phyloP scores from a whole-genome alignment of 2,888 invertebrate genomes.

The Adelognathus sp. region DNA sequence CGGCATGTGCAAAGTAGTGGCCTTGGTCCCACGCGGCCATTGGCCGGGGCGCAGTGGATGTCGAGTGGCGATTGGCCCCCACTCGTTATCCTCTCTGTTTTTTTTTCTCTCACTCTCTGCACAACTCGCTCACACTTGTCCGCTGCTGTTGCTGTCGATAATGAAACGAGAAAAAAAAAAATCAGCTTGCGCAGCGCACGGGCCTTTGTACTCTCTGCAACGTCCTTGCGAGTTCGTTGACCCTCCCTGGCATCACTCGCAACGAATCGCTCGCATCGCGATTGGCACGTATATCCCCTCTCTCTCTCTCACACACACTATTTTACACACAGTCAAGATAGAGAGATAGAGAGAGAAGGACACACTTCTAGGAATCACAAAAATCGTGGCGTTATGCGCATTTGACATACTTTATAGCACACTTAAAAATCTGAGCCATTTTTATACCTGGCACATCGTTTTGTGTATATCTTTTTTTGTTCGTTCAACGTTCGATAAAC shows the following conservation, averaged over 20 bases:
- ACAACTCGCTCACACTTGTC: constrained; percentile 4
- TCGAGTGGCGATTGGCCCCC: constrained; percentile 65
- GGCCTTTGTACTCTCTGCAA: constrained; percentile 66
- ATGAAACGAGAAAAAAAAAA: constrained; percentile 23
- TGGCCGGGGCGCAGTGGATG: constrained; percentile 75
- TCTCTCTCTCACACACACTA: no score
- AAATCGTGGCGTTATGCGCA: constrained; percentile 51
- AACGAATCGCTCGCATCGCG: constrained; percentile 63
- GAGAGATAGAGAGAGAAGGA: no score
- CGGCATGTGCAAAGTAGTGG: constrained; percentile 72
- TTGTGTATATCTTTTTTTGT: no score
- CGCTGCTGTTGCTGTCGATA: constrained; percentile 23
- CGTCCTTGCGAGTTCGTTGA: constrained; percentile 80
- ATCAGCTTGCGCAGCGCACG: constrained; percentile 53
- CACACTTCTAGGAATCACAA: constrained; percentile 47
- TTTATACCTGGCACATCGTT: not conserved
- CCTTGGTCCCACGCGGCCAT: constrained; percentile 79
- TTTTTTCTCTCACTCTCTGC: no score
- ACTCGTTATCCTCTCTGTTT: no score
- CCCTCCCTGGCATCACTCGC: constrained; percentile 62
- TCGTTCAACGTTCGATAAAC: no score
- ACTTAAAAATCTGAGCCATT: not conserved
- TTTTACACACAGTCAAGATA: no score
- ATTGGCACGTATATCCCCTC: constrained; percentile 58
- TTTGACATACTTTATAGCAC: constrained; percentile 49